phyloP scores from a whole-genome alignment of 2,888 invertebrate species.

The Thereva nobilitata region DNA sequence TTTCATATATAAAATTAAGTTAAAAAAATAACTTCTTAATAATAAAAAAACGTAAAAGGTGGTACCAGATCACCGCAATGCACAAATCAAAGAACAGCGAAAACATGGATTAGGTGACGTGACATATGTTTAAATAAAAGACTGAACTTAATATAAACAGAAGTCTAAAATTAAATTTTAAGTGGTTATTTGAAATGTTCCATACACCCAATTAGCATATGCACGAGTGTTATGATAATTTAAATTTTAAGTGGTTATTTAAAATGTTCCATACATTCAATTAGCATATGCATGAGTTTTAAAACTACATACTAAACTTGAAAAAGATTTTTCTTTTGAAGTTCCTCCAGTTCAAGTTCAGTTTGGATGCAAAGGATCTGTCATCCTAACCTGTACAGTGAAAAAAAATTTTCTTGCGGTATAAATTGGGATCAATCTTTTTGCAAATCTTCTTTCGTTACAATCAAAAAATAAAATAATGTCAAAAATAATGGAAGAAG shows the following conservation, averaged over 20 bases:
- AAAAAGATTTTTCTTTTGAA: too few species aligned
- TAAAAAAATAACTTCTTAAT: too few species aligned
- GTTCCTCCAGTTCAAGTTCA: too few species aligned
- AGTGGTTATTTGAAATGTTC: conserved; percentile 24
- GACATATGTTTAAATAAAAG: conserved; percentile 54
- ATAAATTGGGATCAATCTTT: not conserved
- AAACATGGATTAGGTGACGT: conserved; percentile 49
- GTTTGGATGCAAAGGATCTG: too few species aligned
- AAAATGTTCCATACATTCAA: not conserved
- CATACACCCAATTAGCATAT: conserved; percentile 3
- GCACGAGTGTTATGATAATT: conserved; percentile 1
- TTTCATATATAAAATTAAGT: too few species aligned
- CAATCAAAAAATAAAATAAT: conserved; percentile 10
- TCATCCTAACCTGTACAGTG: too few species aligned
- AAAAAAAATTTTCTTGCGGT: too few species aligned
- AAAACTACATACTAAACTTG: too few species aligned
- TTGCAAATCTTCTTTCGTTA: too few species aligned
- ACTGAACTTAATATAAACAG: conserved; percentile 32
- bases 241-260: conserved; percentile 1
- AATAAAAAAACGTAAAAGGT: too few species aligned
- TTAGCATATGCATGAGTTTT: too few species aligned
- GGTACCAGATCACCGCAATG: too few species aligned
- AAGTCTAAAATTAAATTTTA: conserved; percentile 30
- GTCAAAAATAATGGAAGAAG: conserved; percentile 35
- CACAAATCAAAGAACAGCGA: conserved; percentile 7